phyloP scores from a whole-genome alignment of 2,113 vertebrate species.

The rabbit (Oryctolagus cuniculus) region mOryCun1.1 NC_091439.1:23034001-23034500 shows the following conservation, averaged over 20 bases:
- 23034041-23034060: conserved; percentile 4
- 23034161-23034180: not conserved
- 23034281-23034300: not conserved
- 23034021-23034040: not conserved
- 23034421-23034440: not conserved
- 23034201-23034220: not conserved
- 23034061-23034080: not conserved
- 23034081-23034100: not conserved
- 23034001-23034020: not conserved
- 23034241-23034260: not conserved
- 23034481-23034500: conserved; percentile 9
- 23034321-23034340: not conserved
- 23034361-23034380: not conserved
- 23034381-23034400: not conserved
- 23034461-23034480: not conserved
- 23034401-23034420: not conserved
- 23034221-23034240: not conserved
- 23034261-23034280: not conserved
- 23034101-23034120: not conserved
- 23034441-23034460: not conserved
- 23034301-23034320: not conserved
- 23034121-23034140: not conserved
- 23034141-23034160: not conserved
- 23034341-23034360: not conserved
- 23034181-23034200: not conserved